Base-by-base conservation (phyloP, 2,113 vertebrate genomes). In the Campylorhamphus procurvoides region DNA sequence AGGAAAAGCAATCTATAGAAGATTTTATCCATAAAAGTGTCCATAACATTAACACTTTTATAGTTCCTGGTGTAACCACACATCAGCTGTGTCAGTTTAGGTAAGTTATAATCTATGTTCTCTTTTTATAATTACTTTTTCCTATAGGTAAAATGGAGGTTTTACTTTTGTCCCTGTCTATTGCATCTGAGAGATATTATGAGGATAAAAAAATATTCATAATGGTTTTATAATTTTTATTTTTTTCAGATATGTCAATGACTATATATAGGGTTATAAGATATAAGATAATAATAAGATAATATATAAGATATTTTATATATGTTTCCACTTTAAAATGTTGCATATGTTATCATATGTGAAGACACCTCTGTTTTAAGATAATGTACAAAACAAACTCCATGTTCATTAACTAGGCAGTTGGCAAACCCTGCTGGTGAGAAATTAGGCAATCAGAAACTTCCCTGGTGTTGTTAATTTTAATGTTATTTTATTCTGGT, bases 1-100 rank as follows among this genome's bases (percentile, higher is more conserved):
- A 87, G n/a, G 80, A 94, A 95, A 93, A 94, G 8, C 67, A 96
- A 94, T 94, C 42, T 92, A 78, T 76, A 95, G 85, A 94, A 87
- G 52, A 73, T 94, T 90, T 87, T 95, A 91, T 64, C 71, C 39
- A 60, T 60, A 94, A 66, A 96, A 91, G 9, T 63, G 47, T 88
- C 19, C 47, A 81, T 84, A 84, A 49, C 66, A 86, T 90, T 92
- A 95, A 86, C 71, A 85, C 10, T 93, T 94, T 90, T 66, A 81
- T 71, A 74, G 25, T 68, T 95, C 42, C 56, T 33, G 71, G 8
- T 76, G 50, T 85, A 93, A 71, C 42, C 22, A 90, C 55, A 85
- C 6, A 87, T 68, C 58, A 91, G 6, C 42, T 74, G 3, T 77
- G 75, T 59, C 82, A 86, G 8, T 66, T 80, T 86, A 83, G 33